Evolutionary conservation across 2,113 vertebrate genomes (phyloP).

Genomic region (Glaucidium brasilianum): DNA sequence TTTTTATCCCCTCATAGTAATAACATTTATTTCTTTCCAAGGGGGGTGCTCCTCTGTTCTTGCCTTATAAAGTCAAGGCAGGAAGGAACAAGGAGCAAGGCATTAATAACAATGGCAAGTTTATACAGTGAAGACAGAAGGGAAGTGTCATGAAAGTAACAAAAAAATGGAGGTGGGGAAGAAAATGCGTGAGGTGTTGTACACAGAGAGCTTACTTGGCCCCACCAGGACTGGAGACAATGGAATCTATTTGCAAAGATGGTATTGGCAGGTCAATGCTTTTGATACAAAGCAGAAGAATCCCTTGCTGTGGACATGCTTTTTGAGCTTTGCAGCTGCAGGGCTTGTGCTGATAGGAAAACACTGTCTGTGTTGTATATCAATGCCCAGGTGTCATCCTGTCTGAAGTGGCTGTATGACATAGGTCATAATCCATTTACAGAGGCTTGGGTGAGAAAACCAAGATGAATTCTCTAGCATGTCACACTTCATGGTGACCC

Average conservation of each 20-base stretch:
- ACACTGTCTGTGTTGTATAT: background rate
- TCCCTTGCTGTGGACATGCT: background rate
- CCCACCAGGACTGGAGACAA: background rate
- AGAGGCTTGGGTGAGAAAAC: background rate
- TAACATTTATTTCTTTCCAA: conserved; percentile 48
- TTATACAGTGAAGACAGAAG: conserved; percentile 53
- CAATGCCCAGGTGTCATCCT: background rate
- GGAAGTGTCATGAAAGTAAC: conserved; percentile 7
- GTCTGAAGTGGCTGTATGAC: background rate
- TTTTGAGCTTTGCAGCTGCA: background rate
- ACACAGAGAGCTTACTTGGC: background rate
- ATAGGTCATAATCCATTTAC: background rate
- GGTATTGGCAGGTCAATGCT: background rate
- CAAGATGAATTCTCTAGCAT: background rate
- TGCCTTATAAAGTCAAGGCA: conserved; percentile 73
- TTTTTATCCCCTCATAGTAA: background rate
- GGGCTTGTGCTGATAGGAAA: background rate
- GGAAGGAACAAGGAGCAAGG: conserved; percentile 27
- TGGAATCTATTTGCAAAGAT: background rate
- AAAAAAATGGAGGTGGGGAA: background rate
- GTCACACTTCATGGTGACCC: background rate
- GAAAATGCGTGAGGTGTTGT: background rate
- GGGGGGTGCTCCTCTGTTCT: conserved; percentile 23
- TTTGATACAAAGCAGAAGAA: background rate
- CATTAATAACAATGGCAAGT: conserved; percentile 70